A percentile compares a stretch with the other conserved stretches of the same genome.
Conservation (phyloP, 2,113 vertebrate genomes). For the Pterophyllum scalare region DNA sequence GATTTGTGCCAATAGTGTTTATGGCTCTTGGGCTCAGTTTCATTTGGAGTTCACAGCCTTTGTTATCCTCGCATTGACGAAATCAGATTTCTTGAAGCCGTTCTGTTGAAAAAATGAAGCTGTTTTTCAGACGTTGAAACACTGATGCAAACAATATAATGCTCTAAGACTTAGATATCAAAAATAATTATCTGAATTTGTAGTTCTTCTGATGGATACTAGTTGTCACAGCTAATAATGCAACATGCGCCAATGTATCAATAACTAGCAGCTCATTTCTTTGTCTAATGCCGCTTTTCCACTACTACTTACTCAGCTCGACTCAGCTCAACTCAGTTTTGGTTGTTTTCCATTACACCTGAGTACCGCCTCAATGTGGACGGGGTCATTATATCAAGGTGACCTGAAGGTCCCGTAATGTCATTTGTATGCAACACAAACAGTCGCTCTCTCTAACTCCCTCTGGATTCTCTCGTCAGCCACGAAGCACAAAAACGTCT, state of each 20-base stretch:
- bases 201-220: not conserved
- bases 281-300: not conserved
- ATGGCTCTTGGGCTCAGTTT: conserved; percentile 60
- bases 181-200: not conserved
- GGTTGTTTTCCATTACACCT: too few species aligned
- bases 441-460: too few species aligned
- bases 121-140: not conserved
- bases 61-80: conserved; percentile 87
- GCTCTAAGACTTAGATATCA: not conserved
- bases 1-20: not conserved
- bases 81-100: conserved; percentile 88
- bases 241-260: not conserved
- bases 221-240: not conserved
- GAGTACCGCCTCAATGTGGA: too few species aligned
- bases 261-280: not conserved
- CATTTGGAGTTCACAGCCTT: conserved; percentile 85
- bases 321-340: too few species aligned
- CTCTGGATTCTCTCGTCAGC: too few species aligned
- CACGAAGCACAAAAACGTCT: too few species aligned
- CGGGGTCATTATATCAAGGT: too few species aligned
- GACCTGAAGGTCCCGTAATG: too few species aligned
- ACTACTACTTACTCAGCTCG: too few species aligned
- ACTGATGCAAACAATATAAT: not conserved
- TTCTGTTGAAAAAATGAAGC: conserved; percentile 74
- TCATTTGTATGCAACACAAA: too few species aligned